phyloP scores from a whole-genome alignment of 2,888 invertebrate species.

The Tenthredo mesomela region DNA sequence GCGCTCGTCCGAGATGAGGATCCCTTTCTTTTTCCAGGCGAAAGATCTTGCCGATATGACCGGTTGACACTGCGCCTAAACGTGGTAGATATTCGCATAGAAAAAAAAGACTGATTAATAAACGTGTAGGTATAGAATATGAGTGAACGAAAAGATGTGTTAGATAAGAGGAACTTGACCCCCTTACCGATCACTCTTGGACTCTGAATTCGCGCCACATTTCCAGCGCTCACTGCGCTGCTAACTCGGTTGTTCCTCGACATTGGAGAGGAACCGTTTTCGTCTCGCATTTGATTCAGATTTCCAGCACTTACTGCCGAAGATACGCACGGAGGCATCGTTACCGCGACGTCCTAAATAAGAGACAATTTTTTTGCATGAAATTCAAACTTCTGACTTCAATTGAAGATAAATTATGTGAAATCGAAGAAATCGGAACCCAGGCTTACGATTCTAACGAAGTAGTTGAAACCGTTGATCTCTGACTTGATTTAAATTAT shows the following conservation, averaged over 20 bases:
- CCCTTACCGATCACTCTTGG: slow-evolving; percentile 69
- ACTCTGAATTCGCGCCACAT: slow-evolving; percentile 70
- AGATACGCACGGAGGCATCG: slow-evolving; percentile 72
- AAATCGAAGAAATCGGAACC: background rate
- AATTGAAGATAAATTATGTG: background rate
- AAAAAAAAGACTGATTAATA: too few species aligned
- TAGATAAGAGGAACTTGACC: background rate
- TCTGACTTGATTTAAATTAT: too few species aligned
- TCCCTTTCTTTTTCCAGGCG: slow-evolving; percentile 63
- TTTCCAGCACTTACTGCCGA: slow-evolving; percentile 73
- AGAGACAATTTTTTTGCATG: background rate
- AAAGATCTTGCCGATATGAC: slow-evolving; percentile 69
- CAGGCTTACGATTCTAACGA: background rate
- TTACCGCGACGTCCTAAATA: slow-evolving; percentile 54
- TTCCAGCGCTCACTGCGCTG: slow-evolving; percentile 70
- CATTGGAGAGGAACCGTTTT: slow-evolving; percentile 36
- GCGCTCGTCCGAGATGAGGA: slow-evolving; percentile 72
- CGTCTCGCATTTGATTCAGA: slow-evolving; percentile 69
- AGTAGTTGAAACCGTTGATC: too few species aligned
- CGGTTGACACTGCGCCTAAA: slow-evolving; percentile 71
- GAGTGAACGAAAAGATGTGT: background rate
- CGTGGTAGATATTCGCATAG: background rate
- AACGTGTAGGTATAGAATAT: background rate
- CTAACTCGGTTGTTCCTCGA: slow-evolving; percentile 67
- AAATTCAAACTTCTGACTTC: background rate